phyloP scores from a whole-genome alignment of 2,888 invertebrate genomes.

The Cecidostiba fungosa region DNA sequence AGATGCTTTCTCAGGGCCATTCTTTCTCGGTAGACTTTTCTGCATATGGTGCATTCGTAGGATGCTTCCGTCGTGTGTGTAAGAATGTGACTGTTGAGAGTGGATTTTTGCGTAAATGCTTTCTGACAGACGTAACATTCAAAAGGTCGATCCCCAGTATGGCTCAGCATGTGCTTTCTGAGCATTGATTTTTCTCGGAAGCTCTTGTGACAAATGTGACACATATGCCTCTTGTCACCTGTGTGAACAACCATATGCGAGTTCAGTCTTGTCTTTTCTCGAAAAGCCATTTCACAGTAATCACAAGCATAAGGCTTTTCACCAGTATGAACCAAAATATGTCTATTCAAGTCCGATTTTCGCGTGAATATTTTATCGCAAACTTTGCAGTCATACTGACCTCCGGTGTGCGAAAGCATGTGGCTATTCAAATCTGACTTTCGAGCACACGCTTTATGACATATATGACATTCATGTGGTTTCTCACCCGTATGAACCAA shows the following conservation, averaged over 20 bases:
- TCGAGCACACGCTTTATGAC: constrained; percentile 77
- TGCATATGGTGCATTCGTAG: constrained; percentile 75
- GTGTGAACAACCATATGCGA: constrained; percentile 76
- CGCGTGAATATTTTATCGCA: constrained; percentile 78
- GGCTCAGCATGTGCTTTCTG: constrained; percentile 75
- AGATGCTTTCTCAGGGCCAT: constrained; percentile 74
- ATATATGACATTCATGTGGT: constrained; percentile 77
- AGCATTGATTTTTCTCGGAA: constrained; percentile 75
- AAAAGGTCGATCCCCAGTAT: constrained; percentile 75
- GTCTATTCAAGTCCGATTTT: constrained; percentile 77
- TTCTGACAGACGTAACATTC: constrained; percentile 76
- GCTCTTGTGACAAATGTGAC: constrained; percentile 75
- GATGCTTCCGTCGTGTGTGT: constrained; percentile 73
- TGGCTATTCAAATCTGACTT: constrained; percentile 78
- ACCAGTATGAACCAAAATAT: constrained; percentile 76
- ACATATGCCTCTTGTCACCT: constrained; percentile 74
- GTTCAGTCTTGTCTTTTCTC: constrained; percentile 76
- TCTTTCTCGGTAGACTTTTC: constrained; percentile 74
- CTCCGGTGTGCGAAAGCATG: constrained; percentile 77
- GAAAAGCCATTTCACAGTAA: constrained; percentile 76
- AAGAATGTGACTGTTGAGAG: constrained; percentile 75
- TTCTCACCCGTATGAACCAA: constrained; percentile 78
- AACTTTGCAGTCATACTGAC: constrained; percentile 77
- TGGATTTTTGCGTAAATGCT: constrained; percentile 75
- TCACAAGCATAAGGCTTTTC: constrained; percentile 77